Evolutionary conservation across 1,140 invertebrate species (phyloP).

Genomic region (Papilio dardanus): DNA sequence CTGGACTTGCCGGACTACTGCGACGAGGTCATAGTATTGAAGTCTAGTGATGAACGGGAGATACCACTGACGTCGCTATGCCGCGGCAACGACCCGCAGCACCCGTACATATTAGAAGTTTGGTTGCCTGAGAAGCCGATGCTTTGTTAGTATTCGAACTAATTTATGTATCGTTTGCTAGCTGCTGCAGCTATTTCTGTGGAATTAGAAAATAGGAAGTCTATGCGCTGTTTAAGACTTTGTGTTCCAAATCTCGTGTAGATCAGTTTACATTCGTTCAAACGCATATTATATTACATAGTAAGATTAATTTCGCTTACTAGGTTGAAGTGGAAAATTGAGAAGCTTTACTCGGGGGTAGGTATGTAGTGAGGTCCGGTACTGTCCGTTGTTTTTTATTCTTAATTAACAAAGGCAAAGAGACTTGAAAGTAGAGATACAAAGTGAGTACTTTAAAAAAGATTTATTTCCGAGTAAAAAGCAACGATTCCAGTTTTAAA

Average conservation of each 20-base stretch:
- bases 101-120: conserved; percentile 71
- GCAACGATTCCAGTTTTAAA: background rate
- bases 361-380: no score
- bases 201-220: no score
- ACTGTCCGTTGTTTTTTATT: no score
- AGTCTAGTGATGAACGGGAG: conserved; percentile 55
- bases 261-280: no score
- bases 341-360: no score
- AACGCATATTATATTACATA: no score
- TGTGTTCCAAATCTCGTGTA: no score
- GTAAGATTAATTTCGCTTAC: no score
- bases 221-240: no score
- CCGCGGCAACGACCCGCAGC: conserved; percentile 69
- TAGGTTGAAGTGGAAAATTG: no score
- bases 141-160: conserved; percentile 47
- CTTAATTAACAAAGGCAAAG: background rate
- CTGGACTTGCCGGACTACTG: conserved; percentile 74
- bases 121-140: conserved; percentile 55
- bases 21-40: conserved; percentile 69
- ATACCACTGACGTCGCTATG: conserved; percentile 65
- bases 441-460: background rate
- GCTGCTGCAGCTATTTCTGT: no score
- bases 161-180: background rate
- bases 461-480: background rate
- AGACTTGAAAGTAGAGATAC: background rate